Evolutionary conservation across 2,797 vertebrate species (phyloP).

Genomic region (Mormyrus hasselquistii): DNA sequence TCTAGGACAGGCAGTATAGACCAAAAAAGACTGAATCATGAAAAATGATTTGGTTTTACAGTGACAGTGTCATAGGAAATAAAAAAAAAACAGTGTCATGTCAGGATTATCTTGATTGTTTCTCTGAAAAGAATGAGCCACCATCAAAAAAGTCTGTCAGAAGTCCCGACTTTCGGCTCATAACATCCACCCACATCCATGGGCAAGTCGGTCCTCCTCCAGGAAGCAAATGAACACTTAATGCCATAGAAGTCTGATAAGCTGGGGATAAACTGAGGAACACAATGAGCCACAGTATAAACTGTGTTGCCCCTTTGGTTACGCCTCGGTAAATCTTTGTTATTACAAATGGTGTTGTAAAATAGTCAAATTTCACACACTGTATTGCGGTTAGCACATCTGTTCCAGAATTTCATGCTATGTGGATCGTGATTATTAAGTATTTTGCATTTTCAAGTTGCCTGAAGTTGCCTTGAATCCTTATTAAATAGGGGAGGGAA

Average conservation of each 20-base stretch:
- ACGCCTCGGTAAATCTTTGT: not conserved
- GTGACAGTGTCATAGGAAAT: not conserved
- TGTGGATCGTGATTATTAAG: not conserved
- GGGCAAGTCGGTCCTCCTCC: not conserved
- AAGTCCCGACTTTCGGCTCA: not conserved
- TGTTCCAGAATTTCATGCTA: not conserved
- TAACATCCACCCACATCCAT: not conserved
- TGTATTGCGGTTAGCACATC: not conserved
- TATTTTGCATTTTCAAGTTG: not conserved
- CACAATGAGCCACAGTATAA: not conserved
- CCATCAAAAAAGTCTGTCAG: not conserved
- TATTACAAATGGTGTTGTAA: not conserved
- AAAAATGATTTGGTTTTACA: not conserved
- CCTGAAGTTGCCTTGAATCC: not conserved
- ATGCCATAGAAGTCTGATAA: not conserved
- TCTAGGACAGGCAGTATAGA: not conserved
- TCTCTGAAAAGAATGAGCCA: not conserved
- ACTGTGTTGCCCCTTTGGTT: not conserved
- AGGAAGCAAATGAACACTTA: not conserved
- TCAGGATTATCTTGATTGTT: not conserved
- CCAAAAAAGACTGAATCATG: not conserved
- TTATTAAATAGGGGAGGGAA: not conserved
- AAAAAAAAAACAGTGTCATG: not conserved
- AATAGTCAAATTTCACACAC: not conserved
- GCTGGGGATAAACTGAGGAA: not conserved